Percentiles rank a stretch among this genome's conserved stretches.
Evolutionary conservation across 1,140 invertebrate genomes (phyloP).

Genomic region (Zaprionus taronus): DNA sequence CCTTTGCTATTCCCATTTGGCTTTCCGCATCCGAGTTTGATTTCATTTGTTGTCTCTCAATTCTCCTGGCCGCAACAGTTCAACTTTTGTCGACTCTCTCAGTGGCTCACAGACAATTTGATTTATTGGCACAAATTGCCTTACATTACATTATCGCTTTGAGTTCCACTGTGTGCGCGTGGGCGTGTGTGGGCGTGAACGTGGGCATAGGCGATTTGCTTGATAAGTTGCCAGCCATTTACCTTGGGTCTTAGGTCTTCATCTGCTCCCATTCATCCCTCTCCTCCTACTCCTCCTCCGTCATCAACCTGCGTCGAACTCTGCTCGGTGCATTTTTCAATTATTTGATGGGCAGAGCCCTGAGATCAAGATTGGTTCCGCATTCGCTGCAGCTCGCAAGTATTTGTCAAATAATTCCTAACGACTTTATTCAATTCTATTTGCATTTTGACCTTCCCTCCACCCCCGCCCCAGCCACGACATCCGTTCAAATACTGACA

Average conservation of each 20-base stretch:
- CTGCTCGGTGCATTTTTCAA: constrained; percentile 65
- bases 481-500: constrained; percentile 50
- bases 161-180: constrained; percentile 48
- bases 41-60: constrained; percentile 71
- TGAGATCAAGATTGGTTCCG: neutral
- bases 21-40: constrained; percentile 54
- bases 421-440: constrained; percentile 57
- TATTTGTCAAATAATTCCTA: constrained; percentile 52
- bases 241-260: constrained; percentile 40
- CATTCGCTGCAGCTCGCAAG: constrained; percentile 37
- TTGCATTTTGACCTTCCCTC: constrained; percentile 30
- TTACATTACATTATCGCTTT: constrained; percentile 81
- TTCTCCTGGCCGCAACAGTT: constrained; percentile 19
- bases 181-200: constrained; percentile 27
- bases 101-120: constrained; percentile 61
- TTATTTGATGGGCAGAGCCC: constrained; percentile 59
- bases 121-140: constrained; percentile 80
- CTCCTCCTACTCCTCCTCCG: too few relatives aligned
- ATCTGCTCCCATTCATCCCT: neutral
- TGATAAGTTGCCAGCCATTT: constrained; percentile 36
- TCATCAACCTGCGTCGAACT: neutral
- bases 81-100: constrained; percentile 46
- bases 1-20: constrained; percentile 73
- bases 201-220: constrained; percentile 13
- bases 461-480: neutral